A percentile compares a stretch with the other conserved stretches of the same genome.
Evolutionary conservation across 2,797 vertebrate genomes (phyloP).

Genomic region (Galaxias olidus): DNA sequence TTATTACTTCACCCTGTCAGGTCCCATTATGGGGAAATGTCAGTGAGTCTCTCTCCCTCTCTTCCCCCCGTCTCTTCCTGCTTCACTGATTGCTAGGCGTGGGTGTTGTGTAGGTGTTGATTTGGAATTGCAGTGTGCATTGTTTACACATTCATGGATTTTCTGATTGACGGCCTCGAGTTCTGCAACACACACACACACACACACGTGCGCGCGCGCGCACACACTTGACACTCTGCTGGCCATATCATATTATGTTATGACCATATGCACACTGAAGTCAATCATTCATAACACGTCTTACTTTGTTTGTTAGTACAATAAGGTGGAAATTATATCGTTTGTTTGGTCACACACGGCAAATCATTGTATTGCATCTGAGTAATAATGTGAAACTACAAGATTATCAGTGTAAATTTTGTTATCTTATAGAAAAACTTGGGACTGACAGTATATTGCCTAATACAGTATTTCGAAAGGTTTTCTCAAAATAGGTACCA

Average conservation of each 20-base stretch:
- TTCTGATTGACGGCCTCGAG: slow-evolving; percentile 59
- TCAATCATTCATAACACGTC: slow-evolving; percentile 31
- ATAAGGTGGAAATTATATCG: neutral
- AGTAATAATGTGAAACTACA: too few relatives aligned
- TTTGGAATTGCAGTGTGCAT: slow-evolving; percentile 70
- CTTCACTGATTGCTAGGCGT: slow-evolving; percentile 60
- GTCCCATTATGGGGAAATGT: slow-evolving; percentile 67
- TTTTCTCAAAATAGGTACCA: too few relatives aligned
- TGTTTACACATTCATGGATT: slow-evolving; percentile 72
- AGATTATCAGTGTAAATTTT: too few relatives aligned
- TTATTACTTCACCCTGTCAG: slow-evolving; percentile 63
- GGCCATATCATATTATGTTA: slow-evolving; percentile 48
- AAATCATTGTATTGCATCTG: too few relatives aligned
- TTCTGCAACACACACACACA: slow-evolving; percentile 27
- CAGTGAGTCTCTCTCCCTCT: slow-evolving; percentile 28
- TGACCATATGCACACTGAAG: slow-evolving; percentile 40
- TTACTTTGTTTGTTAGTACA: slow-evolving; percentile 4
- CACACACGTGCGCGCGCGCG: slow-evolving; percentile 14
- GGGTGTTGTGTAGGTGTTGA: slow-evolving; percentile 71
- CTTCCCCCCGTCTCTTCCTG: neutral
- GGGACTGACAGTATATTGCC: too few relatives aligned
- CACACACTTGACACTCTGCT: slow-evolving; percentile 13
- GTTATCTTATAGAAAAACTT: too few relatives aligned
- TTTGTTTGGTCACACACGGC: slow-evolving; percentile 16
- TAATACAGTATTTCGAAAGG: too few relatives aligned